These are phyloP conservation scores for Serrognathus titanus DNA, from an alignment of 2,888 invertebrate species.

Conservation along the genomic window DNA sequence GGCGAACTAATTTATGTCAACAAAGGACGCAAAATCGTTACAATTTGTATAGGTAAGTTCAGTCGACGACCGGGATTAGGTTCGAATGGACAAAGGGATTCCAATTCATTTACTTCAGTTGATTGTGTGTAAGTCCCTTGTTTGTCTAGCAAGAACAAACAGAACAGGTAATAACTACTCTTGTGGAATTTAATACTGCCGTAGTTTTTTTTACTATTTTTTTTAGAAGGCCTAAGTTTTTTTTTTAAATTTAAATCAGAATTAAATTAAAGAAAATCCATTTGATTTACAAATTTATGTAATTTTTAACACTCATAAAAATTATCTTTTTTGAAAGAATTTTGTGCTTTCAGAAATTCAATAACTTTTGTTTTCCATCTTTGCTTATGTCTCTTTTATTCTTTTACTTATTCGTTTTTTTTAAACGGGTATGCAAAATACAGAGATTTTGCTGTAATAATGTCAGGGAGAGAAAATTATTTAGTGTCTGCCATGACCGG, in stretches of 20 bases:
- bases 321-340: too few species aligned
- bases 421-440: too few species aligned
- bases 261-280: not conserved
- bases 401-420: too few species aligned
- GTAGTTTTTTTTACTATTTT: conserved; percentile 14
- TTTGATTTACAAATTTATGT: too few species aligned
- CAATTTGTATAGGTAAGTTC: conserved; percentile 26
- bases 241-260: not conserved
- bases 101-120: conserved; percentile 37
- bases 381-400: too few species aligned
- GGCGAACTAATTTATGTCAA: conserved; percentile 24
- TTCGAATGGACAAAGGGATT: conserved; percentile 37
- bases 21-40: conserved; percentile 19
- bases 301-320: too few species aligned
- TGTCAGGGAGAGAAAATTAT: not conserved
- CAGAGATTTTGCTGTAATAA: not conserved
- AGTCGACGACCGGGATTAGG: conserved; percentile 21
- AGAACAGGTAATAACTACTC: conserved; percentile 33
- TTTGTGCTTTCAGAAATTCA: too few species aligned
- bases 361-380: too few species aligned
- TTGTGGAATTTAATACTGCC: conserved; percentile 19
- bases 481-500: conserved; percentile 12
- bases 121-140: conserved; percentile 37
- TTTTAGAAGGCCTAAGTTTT: too few species aligned
- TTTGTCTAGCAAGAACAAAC: conserved; percentile 35